Base-by-base conservation (phyloP, 1,140 invertebrate species). In the Ectropis grisescens region DNA sequence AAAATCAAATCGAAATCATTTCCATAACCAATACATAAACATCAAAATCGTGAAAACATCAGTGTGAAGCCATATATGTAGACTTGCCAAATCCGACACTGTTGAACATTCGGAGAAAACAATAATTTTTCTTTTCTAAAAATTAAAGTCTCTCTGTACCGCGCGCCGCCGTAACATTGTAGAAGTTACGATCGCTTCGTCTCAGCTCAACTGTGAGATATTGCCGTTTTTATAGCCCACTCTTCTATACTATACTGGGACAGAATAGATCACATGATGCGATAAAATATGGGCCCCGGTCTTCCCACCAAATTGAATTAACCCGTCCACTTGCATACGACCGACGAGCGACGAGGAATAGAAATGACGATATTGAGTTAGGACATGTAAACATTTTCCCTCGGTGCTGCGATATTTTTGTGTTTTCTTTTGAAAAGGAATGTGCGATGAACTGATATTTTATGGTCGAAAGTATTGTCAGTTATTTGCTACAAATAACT, bases 231-330 rank as follows among this genome's bases (percentile, higher is more conserved):
- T 76, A 80, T 78, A 62, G 48, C 70, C 64, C 75, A 75, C 72
- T 80, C 65, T 68, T 69, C 72, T 72, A 75, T 64, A 75, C 60
- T 64, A 58, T 62, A 57, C 66, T 70, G 64, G 70, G 68, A 75
- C 75, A 76, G 68, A 76, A 76, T 71, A 78, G 75, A 80, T 80
- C 72, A 80, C 70, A 75, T 74, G 69, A 76, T 80, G 60, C 72
- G 64, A 80, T 80, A 75, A 80, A 78, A 80, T 75, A 78, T 76
- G 65, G 61, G 66, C 65, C 60, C 71, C 57, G 44, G 58, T 55
- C 51, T 53, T 67, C 47, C 43, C 48, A 60, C 52, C 61, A 75
- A 80, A 80, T 80, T 59, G 75, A 75, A 74, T 80, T 80, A 78
- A 78, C 70, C 75, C 75, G 68, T 76, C 75, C 71, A 76, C 71